Base-by-base conservation (phyloP, 2,888 invertebrate genomes). In the Plutella xylostella region DNA sequence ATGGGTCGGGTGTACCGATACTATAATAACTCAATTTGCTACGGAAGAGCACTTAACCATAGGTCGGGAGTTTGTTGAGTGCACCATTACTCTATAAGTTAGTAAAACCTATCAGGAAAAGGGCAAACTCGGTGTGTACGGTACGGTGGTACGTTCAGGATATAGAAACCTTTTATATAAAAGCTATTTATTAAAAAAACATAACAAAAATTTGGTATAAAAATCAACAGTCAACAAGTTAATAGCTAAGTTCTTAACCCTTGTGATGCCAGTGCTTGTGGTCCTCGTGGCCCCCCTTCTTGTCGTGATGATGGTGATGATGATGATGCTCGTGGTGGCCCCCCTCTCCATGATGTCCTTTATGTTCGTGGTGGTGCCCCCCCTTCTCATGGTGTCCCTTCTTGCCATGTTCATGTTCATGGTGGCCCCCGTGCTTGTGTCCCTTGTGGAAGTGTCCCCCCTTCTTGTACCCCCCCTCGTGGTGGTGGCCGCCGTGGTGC, bases 361-460 rank as follows among this genome's bases (percentile, higher is more conserved):
- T 89, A 62, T 92, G 89, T 52, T 92, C 88, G 60, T 92, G 89
- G 65, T 91, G 88, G 65, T 93, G 91, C 49, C 89, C 88, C 12
- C 93, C 93, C 52, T 92, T 86, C 60, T 92, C 89, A 61, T 90
- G 88, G 56, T 90, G 88, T 4, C 91, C 91, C 61, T 91, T 89
- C 74, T 93, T 91, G 51, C 92, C 92, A 57, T 92, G 89, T 60
- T 92, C 87, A 60, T 90, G 91, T 54, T 91, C 89, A 58, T 92
- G 91, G 56, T 90, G 89, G 1, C 88, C 90, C 42, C 89, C 88
- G 65, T 93, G 90, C 60, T 92, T 89, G 73, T 91, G 91, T 42
- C 92, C 92, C 49, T 91, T 89, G 75, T 93, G 92, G 79, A 89
- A 86, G 72, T 90, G 90, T 17, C 91, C 90, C 51, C 93, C 93